Base-by-base conservation (phyloP, 2,113 vertebrate species). In the Carettochelys insculpta region DNA sequence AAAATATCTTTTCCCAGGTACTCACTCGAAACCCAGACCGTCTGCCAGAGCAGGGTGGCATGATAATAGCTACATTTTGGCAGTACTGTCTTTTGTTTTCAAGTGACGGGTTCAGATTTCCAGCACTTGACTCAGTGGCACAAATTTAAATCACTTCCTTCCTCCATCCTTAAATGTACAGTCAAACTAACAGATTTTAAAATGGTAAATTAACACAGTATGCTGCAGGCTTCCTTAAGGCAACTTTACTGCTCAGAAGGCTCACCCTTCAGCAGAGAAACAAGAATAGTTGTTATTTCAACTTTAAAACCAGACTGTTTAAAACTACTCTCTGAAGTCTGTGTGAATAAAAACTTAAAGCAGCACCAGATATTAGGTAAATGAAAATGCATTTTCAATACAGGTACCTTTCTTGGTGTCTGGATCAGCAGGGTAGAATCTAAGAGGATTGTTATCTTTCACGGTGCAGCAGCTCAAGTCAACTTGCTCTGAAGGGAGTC, bases 321-420 rank as follows among this genome's bases (percentile, higher is more conserved):
- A 53, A 68, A 88, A 58, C 27, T 77, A 78, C 52, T 87, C 34
- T 22, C 43, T 24, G 71, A 11, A 0, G 4, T 73, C 82, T 68
- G 22, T 41, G 53, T 27, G 12, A 5, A 50, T 87, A 65, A 65
- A 92, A 52, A 65, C 93, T 51, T 68, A 87, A 83, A 5, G n/a
- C 58, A 84, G 22, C 5, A 3, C 45, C 24, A 81, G 2, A 5
- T 1, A 1, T 68, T 53, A 89, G 4, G 6, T 48, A 2, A 83
- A 13, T 86, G 75, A 68, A 16, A 2, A 76, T 61, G 27, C 85
- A 27, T 45, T 95, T n/a, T n/a, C n/a, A n/a, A n/a, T n/a, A n/a
- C n/a, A n/a, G n/a, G n/a, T 97, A 97, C 97, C 97, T 97, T 78
- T 81, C 51, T 31, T 86, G 73, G 43, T 17, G 45, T 92, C 82